phyloP scores from a whole-genome alignment of 2,888 invertebrate genomes.

The Mythimna impura region DNA sequence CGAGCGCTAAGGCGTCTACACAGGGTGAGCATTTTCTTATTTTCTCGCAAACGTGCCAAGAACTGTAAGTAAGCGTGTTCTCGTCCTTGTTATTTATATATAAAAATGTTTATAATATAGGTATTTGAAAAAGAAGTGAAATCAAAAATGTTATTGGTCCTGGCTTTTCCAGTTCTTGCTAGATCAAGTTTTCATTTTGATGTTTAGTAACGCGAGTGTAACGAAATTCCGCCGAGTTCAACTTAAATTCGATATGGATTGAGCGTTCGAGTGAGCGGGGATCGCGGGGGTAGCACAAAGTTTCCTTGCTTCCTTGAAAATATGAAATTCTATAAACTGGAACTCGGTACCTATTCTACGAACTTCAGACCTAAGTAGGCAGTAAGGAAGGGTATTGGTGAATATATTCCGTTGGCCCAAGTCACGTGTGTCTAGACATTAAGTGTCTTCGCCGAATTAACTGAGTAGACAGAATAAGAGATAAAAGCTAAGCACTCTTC shows the following conservation, averaged over 20 bases:
- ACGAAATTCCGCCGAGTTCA: conserved; percentile 30
- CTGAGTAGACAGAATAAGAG: conserved; percentile 69
- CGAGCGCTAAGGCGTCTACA: conserved; percentile 84
- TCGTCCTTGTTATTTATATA: conserved; percentile 71
- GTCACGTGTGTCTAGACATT: conserved; percentile 54
- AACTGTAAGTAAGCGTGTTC: conserved; percentile 84
- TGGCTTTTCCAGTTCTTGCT: conserved; percentile 25
- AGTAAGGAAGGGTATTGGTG: conserved; percentile 18
- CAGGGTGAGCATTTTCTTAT: conserved; percentile 89
- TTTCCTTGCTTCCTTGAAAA: conserved; percentile 36
- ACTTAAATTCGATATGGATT: conserved; percentile 46
- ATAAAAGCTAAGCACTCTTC: conserved; percentile 66
- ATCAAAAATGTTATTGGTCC: conserved; percentile 31
- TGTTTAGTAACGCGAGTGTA: conserved; percentile 42
- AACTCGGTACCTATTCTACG: conserved; percentile 27
- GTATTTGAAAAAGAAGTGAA: conserved; percentile 47
- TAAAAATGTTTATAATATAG: conserved; percentile 61
- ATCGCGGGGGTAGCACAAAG: conserved; percentile 8
- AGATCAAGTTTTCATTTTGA: conserved; percentile 38
- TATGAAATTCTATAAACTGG: conserved; percentile 46
- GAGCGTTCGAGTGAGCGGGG: conserved; percentile 33
- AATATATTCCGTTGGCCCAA: conserved; percentile 38
- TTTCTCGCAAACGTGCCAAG: conserved; percentile 88
- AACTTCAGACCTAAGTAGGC: conserved; percentile 26
- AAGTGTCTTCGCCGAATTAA: conserved; percentile 56